Evolutionary conservation across 2,797 vertebrate species (phyloP).

Genomic region (Crax fasciolata): DNA sequence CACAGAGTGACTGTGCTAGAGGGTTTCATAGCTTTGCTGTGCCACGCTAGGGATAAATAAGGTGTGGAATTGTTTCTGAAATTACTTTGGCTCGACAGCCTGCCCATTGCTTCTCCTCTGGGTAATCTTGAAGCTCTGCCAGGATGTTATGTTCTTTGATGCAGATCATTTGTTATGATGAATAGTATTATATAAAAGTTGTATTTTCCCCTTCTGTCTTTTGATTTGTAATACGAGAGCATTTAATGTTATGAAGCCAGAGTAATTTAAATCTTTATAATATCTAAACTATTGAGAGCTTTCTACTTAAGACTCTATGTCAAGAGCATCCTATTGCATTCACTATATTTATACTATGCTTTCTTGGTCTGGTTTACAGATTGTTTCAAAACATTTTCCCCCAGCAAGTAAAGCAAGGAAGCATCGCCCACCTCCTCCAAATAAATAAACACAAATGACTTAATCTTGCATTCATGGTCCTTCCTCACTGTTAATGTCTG

Average conservation of each 20-base stretch:
- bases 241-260: constrained; percentile 17
- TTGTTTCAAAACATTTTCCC: neutral
- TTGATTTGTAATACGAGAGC: neutral
- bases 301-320: neutral
- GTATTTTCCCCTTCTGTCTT: constrained; percentile 48
- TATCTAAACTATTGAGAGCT: constrained; percentile 5
- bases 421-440: neutral
- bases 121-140: constrained; percentile 58
- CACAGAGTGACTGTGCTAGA: neutral
- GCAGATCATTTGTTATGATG: constrained; percentile 60
- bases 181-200: constrained; percentile 46
- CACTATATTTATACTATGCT: neutral
- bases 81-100: constrained; percentile 24
- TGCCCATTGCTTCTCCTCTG: constrained; percentile 55
- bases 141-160: constrained; percentile 57
- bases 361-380: neutral
- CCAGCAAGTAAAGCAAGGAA: neutral
- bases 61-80: constrained; percentile 48
- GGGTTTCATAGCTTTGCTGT: neutral
- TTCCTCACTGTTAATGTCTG: neutral
- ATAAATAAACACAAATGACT: neutral
- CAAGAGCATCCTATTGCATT: neutral
- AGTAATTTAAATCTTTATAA: constrained; percentile 4
- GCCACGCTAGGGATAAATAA: neutral
- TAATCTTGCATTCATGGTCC: neutral